Conservation (phyloP, 1,140 invertebrate species). For the Hirudo medicinalis region DNA sequence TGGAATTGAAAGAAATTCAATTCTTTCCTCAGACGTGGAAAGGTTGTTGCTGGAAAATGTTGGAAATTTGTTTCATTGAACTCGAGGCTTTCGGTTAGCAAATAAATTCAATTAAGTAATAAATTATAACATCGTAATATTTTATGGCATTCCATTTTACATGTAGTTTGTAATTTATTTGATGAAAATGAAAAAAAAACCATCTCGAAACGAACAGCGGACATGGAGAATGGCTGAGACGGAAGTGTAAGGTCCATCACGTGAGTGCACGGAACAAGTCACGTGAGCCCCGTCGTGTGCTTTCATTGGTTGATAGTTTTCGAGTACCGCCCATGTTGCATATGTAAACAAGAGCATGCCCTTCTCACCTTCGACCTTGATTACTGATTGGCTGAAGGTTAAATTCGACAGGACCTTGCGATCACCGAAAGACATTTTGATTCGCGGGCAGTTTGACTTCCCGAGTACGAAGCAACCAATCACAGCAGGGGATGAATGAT, state of each 20-base stretch:
- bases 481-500: not conserved
- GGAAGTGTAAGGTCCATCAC: not conserved
- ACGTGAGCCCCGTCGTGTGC: conserved; percentile 3
- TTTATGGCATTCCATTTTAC: no score
- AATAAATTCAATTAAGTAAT: no score
- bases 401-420: conserved; percentile 1
- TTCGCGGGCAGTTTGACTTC: not conserved
- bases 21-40: no score
- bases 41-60: no score
- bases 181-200: no score
- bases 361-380: not conserved
- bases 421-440: conserved; percentile 6
- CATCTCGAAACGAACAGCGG: not conserved
- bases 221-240: not conserved
- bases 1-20: no score
- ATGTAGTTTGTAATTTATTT: no score
- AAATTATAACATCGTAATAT: no score
- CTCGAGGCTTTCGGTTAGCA: no score
- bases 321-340: conserved; percentile 1
- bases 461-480: conserved; percentile 4
- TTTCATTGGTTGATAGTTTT: conserved; percentile 12
- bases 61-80: no score
- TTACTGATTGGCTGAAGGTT: conserved; percentile 11
- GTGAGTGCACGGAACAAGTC: conserved; percentile 1
- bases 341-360: conserved; percentile 1